Conservation (phyloP, 2,797 vertebrate species). For the Chromis chromis region DNA sequence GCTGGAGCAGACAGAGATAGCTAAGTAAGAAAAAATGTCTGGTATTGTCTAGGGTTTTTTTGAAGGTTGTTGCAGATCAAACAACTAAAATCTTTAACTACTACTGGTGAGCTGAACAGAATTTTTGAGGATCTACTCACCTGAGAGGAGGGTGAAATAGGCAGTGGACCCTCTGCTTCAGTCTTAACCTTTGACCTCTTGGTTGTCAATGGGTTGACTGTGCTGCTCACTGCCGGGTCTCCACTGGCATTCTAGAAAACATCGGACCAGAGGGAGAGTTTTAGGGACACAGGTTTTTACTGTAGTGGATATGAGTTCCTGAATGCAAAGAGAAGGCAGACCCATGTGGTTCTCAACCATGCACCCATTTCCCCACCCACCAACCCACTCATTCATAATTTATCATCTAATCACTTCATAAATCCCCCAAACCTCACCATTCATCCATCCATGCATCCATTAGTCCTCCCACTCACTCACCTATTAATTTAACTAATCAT, state of each 20-base stretch:
- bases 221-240: slow-evolving; percentile 95
- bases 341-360: background rate
- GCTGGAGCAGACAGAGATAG: background rate
- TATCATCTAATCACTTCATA: slow-evolving; percentile 24
- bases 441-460: background rate
- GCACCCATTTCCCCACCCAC: background rate
- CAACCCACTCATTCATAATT: slow-evolving; percentile 1
- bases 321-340: background rate
- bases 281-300: background rate
- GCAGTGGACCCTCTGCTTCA: slow-evolving; percentile 86
- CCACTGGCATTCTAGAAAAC: slow-evolving; percentile 81
- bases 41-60: background rate
- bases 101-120: background rate
- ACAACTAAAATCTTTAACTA: background rate
- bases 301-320: background rate
- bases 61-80: slow-evolving; percentile 10
- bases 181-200: slow-evolving; percentile 96
- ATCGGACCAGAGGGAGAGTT: slow-evolving; percentile 4
- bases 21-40: background rate
- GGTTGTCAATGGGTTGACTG: slow-evolving; percentile 90
- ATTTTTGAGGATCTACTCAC: slow-evolving; percentile 66
- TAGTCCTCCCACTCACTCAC: slow-evolving; percentile 1
- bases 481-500: slow-evolving; percentile 8
- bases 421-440: background rate
- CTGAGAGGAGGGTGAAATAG: slow-evolving; percentile 91